phyloP scores from a whole-genome alignment of 2,888 invertebrate species.

The Pogonocherus hispidulus region DNA sequence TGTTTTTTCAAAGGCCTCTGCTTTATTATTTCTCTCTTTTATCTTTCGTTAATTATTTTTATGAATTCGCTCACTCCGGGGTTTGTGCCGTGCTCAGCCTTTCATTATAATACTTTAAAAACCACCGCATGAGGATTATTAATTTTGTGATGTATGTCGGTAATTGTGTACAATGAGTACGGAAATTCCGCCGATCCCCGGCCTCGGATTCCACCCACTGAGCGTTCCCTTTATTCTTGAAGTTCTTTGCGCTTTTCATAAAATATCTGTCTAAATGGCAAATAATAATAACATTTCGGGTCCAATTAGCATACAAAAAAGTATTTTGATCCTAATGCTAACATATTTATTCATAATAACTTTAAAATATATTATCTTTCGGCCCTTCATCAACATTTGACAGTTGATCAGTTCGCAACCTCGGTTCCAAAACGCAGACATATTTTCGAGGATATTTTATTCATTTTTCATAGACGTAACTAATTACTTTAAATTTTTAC shows the following conservation, averaged over 20 bases:
- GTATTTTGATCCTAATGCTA: too few relatives aligned
- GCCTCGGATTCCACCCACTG: background rate
- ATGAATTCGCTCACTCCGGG: constrained; percentile 60
- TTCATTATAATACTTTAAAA: constrained; percentile 40
- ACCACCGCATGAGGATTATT: constrained; percentile 25
- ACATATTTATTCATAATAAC: too few relatives aligned
- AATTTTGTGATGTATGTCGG: constrained; percentile 34
- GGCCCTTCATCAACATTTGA: too few relatives aligned
- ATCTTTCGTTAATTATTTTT: constrained; percentile 68
- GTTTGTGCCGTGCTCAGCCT: constrained; percentile 44
- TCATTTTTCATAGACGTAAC: too few relatives aligned
- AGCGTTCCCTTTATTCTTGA: background rate
- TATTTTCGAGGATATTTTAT: too few relatives aligned
- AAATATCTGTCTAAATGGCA: background rate
- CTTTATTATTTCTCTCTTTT: constrained; percentile 67
- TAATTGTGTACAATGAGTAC: constrained; percentile 3
- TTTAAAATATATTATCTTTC: too few relatives aligned
- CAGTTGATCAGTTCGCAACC: too few relatives aligned
- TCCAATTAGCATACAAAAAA: too few relatives aligned
- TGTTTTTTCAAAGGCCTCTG: constrained; percentile 62
- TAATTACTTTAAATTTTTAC: too few relatives aligned
- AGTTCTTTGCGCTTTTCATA: background rate
- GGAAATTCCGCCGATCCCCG: background rate
- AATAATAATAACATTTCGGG: too few relatives aligned
- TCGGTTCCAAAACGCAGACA: too few relatives aligned